Evolutionary conservation across 2,113 vertebrate species (phyloP).

Genomic region (Hipposideros armiger): DNA sequence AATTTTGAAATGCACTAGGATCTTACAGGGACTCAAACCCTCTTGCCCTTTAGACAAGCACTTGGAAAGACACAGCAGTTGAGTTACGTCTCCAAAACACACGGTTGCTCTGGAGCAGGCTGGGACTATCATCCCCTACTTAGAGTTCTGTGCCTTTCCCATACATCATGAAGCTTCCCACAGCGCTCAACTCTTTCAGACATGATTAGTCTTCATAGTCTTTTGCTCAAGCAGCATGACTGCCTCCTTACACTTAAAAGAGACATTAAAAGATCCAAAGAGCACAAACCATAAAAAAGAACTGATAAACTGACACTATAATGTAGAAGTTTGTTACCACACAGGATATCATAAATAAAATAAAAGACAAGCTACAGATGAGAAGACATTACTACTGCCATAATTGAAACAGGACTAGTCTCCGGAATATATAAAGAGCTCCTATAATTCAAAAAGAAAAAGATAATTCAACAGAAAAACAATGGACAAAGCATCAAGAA

Average conservation of each 20-base stretch:
- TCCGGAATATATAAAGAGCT: neutral
- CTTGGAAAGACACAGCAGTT: neutral
- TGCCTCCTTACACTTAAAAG: conserved; percentile 35
- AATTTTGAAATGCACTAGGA: neutral
- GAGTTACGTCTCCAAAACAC: neutral
- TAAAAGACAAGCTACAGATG: neutral
- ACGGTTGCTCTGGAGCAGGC: neutral
- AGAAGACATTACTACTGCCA: neutral
- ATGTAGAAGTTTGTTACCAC: conserved; percentile 22
- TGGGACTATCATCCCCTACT: neutral
- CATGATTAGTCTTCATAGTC: neutral
- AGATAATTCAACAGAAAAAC: neutral
- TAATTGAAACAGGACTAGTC: neutral
- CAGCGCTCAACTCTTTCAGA: neutral
- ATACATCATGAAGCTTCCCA: neutral
- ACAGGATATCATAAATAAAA: conserved; percentile 12
- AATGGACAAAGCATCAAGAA: neutral
- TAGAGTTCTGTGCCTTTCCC: neutral
- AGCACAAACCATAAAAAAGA: conserved; percentile 32
- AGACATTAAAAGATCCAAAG: conserved; percentile 13
- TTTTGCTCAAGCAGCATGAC: conserved; percentile 14
- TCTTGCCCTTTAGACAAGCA: neutral
- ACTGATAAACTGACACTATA: neutral
- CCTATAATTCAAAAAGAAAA: neutral
- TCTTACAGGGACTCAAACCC: neutral